Evolutionary conservation across 2,113 vertebrate species (phyloP), one percentile per base, ranked within the genome.

Genomic region (Chascanopsetta lugubris): DNA sequence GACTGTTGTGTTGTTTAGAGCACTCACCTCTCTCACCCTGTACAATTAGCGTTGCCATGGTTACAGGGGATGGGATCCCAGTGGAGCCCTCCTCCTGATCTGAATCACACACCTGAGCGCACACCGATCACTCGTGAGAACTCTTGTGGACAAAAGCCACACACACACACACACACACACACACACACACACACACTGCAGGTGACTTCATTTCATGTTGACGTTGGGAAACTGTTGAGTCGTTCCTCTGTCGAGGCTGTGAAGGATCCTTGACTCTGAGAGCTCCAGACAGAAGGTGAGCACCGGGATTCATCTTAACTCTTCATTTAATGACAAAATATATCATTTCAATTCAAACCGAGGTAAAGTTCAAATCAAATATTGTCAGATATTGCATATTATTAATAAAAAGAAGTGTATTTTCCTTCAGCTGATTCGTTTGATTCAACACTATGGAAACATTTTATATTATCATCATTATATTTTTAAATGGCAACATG

Each of bases 281-380:
- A 24, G 34, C 32, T 60, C 10, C 48, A 34, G 26, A 38, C 6
- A 62, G 20, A 29, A 59, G 62, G 72, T 72, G 32, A 75, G 67
- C 30, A 25, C 18, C 1, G 21, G 43, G 43, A 4, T 20, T 45
- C 1, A 20, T 21, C 10, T 17, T 1, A 6, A 45, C 8, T 5
- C 43, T 22, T 12, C 45, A 46, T 6, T n/a, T n/a, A n/a, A 36
- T 36, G 34, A 36, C 34, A 3, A 36, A 9, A 21, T 18, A 21
- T 20, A 18, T 6, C 10, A 8, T 1, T 20, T 45, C 8, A 20
- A 45, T 6, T 18, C 7, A 43, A 15, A 45, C 18, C 8, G 38
- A 17, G 8, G 42, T 42, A 18, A 42, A 8, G 15, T 42, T 42
- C 17, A 42, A 3, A 15, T 38, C 7, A 5, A 42, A n/a, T 10